Percentiles rank a stretch among this genome's conserved stretches.
These are phyloP conservation scores for Siderastrea siderea DNA, from an alignment of 92 coral and sea anemone species.

Conservation along the genomic window DNA sequence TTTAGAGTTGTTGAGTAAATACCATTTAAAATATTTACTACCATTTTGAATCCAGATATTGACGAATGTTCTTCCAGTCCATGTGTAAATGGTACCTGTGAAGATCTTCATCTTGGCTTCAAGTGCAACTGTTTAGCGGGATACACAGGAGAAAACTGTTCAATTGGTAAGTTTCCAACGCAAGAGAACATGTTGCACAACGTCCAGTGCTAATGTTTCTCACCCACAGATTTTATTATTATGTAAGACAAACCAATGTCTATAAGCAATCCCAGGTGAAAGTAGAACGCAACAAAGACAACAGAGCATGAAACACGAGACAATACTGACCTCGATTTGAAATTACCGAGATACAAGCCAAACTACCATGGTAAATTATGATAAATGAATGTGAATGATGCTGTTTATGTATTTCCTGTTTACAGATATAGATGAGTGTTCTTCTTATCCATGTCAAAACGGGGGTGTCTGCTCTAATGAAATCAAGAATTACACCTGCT, in stretches of 20 bases:
- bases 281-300: too few species aligned
- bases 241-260: too few species aligned
- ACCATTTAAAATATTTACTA: background rate
- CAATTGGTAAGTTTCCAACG: background rate
- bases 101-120: background rate
- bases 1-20: too few species aligned
- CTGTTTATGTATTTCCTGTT: background rate
- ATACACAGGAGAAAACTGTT: constrained; percentile 8
- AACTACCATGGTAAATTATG: too few species aligned
- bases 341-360: too few species aligned
- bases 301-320: too few species aligned
- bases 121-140: background rate
- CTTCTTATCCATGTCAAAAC: background rate
- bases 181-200: too few species aligned
- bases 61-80: constrained; percentile 47
- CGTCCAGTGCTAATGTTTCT: too few species aligned
- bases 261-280: too few species aligned
- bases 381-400: background rate
- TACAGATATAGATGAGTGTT: constrained; percentile 17
- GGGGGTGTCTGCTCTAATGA: background rate
- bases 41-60: background rate
- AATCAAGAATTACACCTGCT: background rate
- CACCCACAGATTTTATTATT: too few species aligned
- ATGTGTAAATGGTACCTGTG: constrained; percentile 22
- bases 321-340: too few species aligned